These are phyloP conservation scores for Tromatobia lineatoria DNA, from an alignment of 2,888 invertebrate species.

Conservation along the genomic window DNA sequence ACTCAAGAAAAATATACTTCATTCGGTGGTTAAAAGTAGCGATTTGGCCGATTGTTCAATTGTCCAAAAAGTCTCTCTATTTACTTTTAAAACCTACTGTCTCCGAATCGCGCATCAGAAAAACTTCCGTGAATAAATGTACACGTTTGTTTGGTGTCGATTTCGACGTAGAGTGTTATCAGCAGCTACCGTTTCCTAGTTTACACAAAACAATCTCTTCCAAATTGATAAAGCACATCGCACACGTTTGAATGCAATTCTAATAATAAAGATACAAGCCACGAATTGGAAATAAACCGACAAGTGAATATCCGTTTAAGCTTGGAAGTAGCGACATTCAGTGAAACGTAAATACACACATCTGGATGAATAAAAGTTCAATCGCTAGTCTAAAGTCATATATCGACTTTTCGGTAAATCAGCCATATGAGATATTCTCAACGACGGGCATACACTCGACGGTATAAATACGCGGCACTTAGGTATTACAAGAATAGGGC, in stretches of 20 bases:
- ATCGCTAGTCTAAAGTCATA: background rate
- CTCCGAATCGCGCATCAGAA: too few relatives aligned
- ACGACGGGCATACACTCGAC: background rate
- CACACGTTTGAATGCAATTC: background rate
- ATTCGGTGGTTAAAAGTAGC: too few relatives aligned
- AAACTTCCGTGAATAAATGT: too few relatives aligned
- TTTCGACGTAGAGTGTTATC: too few relatives aligned
- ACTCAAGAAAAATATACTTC: too few relatives aligned
- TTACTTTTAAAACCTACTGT: too few relatives aligned
- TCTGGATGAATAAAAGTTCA: background rate
- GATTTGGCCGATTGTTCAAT: too few relatives aligned
- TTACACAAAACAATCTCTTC: too few relatives aligned
- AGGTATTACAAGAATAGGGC: constrained; percentile 8
- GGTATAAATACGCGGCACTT: constrained; percentile 2
- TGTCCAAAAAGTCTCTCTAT: too few relatives aligned
- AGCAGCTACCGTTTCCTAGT: too few relatives aligned
- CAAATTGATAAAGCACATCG: too few relatives aligned
- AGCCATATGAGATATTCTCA: background rate
- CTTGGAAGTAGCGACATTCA: background rate
- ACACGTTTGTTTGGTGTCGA: too few relatives aligned
- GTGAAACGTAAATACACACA: background rate
- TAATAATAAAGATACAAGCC: background rate
- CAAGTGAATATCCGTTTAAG: background rate
- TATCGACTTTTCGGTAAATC: background rate
- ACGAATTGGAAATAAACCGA: background rate